These are phyloP conservation scores for Silurus aristotelis DNA, from an alignment of 2,797 vertebrate species.

Conservation along the genomic window DNA sequence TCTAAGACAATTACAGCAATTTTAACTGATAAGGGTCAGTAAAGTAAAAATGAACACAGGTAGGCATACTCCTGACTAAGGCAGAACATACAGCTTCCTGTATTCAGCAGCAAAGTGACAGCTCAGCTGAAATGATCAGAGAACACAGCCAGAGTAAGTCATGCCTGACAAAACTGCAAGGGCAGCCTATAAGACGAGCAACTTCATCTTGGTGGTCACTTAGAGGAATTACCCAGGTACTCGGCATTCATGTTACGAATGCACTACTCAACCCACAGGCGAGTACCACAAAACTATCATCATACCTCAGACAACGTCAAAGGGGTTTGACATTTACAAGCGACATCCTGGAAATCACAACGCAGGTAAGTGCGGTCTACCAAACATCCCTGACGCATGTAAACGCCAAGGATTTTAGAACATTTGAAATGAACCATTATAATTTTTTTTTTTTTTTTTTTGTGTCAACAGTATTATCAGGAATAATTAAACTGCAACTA, in stretches of 20 bases:
- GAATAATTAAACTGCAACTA: not conserved
- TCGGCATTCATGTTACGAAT: not conserved
- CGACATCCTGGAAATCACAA: not conserved
- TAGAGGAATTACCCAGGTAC: conserved; percentile 12
- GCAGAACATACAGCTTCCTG: conserved; percentile 47
- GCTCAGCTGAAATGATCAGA: conserved; percentile 1
- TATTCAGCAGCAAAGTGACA: conserved; percentile 23
- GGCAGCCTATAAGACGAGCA: conserved; percentile 32
- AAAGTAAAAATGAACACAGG: not conserved
- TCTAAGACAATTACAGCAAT: too few relatives aligned
- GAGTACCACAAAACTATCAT: not conserved
- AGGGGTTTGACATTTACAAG: not conserved
- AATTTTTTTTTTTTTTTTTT: not conserved
- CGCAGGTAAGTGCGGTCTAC: not conserved
- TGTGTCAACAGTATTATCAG: not conserved
- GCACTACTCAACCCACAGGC: not conserved
- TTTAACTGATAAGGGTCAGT: not conserved
- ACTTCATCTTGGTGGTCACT: not conserved
- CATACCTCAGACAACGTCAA: not conserved
- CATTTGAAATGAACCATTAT: not conserved
- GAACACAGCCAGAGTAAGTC: not conserved
- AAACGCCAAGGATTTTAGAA: not conserved
- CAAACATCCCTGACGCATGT: not conserved
- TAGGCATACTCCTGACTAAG: conserved; percentile 61
- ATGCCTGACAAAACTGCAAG: not conserved